Conservation (phyloP, 2,113 vertebrate genomes). For the Plestiodon gilberti region DNA sequence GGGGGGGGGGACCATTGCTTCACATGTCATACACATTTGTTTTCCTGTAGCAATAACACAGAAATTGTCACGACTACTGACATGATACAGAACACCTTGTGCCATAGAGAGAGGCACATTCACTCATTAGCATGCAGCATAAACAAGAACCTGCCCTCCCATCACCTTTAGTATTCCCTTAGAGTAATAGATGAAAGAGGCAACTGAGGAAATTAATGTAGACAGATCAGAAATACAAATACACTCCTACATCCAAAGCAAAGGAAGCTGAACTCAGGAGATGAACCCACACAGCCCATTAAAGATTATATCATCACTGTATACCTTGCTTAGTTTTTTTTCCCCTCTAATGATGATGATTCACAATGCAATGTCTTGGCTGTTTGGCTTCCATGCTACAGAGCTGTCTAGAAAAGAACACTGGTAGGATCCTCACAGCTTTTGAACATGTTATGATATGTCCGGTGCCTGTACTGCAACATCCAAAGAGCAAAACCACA, state of each 20-base stretch:
- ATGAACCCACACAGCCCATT: not conserved
- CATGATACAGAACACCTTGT: not conserved
- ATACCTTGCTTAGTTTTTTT: conserved; percentile 1
- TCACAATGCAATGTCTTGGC: not conserved
- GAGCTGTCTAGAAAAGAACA: not conserved
- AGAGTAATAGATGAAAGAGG: conserved; percentile 16
- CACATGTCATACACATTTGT: conserved; percentile 33
- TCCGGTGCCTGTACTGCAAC: not conserved
- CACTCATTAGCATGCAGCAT: not conserved
- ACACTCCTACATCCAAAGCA: not conserved
- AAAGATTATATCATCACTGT: not conserved
- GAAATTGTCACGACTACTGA: not conserved
- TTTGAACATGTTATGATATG: not conserved
- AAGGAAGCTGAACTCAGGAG: not conserved
- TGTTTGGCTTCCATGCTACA: not conserved
- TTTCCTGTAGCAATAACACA: conserved; percentile 7
- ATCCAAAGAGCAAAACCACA: not conserved
- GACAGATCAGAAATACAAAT: not conserved
- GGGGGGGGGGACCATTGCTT: conserved; percentile 20
- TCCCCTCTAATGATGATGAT: not conserved
- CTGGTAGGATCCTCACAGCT: not conserved
- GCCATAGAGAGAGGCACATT: not conserved
- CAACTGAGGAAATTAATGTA: conserved; percentile 1
- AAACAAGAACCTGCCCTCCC: not conserved
- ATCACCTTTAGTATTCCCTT: not conserved